phyloP scores from a whole-genome alignment of 1,140 invertebrate species.

The Pteromalus puparum region DNA sequence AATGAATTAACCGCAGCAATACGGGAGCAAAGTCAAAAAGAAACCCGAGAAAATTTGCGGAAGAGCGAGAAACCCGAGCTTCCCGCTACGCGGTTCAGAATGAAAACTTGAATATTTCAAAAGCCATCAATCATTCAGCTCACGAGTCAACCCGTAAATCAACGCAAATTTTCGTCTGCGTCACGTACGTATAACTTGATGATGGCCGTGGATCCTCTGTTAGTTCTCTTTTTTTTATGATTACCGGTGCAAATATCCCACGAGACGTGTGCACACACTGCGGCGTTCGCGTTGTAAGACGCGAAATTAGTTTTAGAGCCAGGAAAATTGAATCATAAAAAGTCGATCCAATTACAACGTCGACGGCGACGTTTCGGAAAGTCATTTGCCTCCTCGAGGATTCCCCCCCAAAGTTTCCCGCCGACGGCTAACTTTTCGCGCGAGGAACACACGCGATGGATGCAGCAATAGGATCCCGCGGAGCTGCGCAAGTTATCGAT shows the following conservation, averaged over 20 bases:
- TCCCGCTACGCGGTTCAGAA: neutral
- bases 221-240: neutral
- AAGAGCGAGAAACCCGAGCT: too few species aligned
- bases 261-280: neutral
- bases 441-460: neutral
- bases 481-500: neutral
- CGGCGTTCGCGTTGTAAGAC: neutral
- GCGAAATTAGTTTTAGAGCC: constrained; percentile 17
- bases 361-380: neutral
- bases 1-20: too few species aligned
- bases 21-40: too few species aligned
- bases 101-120: constrained; percentile 10
- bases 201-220: too few species aligned
- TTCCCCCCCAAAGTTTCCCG: neutral
- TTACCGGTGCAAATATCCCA: neutral
- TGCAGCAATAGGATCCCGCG: neutral
- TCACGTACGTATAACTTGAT: neutral
- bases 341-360: neutral
- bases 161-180: constrained; percentile 4
- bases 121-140: constrained; percentile 9
- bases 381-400: constrained; percentile 6
- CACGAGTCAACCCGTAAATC: constrained; percentile 12
- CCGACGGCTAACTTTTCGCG: neutral
- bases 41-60: too few species aligned
- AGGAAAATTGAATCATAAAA: constrained; percentile 27